Percentiles rank a stretch among this genome's conserved stretches.
Conservation (phyloP, 2,888 invertebrate genomes). For the Perizoma flavofasciatum region DNA sequence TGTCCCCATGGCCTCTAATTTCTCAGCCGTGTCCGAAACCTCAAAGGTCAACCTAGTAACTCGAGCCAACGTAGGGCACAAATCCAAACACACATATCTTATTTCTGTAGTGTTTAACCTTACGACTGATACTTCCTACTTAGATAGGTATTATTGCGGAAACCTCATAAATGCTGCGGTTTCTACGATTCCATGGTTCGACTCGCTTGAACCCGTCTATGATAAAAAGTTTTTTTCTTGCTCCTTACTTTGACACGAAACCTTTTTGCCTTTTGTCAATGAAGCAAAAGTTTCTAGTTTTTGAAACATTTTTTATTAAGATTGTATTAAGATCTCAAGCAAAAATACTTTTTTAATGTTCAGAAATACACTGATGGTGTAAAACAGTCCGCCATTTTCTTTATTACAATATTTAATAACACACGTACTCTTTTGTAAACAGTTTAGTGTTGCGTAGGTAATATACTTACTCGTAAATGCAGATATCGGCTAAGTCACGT, state of each 20-base stretch:
- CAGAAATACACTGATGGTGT: too few species aligned
- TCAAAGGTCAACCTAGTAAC: conserved; percentile 41
- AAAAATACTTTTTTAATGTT: too few species aligned
- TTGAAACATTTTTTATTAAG: too few species aligned
- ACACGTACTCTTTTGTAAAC: background rate
- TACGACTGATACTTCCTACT: conserved; percentile 80
- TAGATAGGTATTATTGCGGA: conserved; percentile 74
- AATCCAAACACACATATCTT: conserved; percentile 75
- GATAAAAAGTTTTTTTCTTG: conserved; percentile 22
- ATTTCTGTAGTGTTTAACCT: conserved; percentile 84
- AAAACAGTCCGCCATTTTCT: background rate
- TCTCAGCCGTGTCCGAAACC: conserved; percentile 23
- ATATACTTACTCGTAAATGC: conserved; percentile 21
- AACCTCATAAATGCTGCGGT: conserved; percentile 78
- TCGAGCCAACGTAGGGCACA: conserved; percentile 48
- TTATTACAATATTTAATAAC: background rate
- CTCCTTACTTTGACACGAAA: conserved; percentile 13
- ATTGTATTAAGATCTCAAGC: background rate
- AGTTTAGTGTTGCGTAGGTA: background rate
- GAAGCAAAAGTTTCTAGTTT: background rate
- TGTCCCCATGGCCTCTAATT: background rate
- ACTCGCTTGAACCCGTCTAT: conserved; percentile 28
- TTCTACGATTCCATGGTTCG: conserved; percentile 63
- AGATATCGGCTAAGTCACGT: conserved; percentile 70
- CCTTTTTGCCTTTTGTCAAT: conserved; percentile 5